phyloP scores from a whole-genome alignment of 1,140 invertebrate genomes.

The Aphis craccivora region DNA sequence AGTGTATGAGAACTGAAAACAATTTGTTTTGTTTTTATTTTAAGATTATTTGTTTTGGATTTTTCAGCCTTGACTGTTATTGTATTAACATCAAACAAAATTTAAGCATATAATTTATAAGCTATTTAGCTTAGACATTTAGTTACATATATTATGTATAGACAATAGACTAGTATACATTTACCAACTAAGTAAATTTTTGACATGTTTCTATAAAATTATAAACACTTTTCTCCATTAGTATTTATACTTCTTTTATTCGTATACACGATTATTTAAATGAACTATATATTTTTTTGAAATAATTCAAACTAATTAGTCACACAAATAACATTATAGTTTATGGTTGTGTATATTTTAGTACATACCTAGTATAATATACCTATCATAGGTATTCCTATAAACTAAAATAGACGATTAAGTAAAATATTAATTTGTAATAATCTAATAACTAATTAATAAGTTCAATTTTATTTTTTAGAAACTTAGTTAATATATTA shows the following conservation, averaged over 20 bases:
- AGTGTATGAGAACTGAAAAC: background rate
- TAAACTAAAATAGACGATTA: background rate
- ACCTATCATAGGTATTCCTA: background rate
- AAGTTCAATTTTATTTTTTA: too few relatives aligned
- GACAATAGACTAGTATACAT: background rate
- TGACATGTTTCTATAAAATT: background rate
- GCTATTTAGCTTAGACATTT: background rate
- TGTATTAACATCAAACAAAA: background rate
- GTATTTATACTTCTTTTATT: background rate
- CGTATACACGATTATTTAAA: conserved; percentile 16
- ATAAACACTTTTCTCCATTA: background rate
- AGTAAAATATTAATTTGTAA: background rate
- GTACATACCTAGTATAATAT: background rate
- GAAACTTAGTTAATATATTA: too few relatives aligned
- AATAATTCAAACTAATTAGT: background rate
- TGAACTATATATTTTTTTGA: background rate
- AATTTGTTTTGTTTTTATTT: background rate
- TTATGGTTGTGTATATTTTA: background rate
- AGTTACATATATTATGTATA: background rate
- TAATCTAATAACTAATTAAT: background rate
- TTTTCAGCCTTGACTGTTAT: background rate
- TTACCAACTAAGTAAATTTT: background rate
- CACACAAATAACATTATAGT: background rate
- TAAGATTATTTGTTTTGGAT: background rate
- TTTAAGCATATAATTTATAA: background rate